Evolutionary conservation across 1,140 invertebrate genomes (phyloP).

Genomic region (Orius insidiosus): DNA sequence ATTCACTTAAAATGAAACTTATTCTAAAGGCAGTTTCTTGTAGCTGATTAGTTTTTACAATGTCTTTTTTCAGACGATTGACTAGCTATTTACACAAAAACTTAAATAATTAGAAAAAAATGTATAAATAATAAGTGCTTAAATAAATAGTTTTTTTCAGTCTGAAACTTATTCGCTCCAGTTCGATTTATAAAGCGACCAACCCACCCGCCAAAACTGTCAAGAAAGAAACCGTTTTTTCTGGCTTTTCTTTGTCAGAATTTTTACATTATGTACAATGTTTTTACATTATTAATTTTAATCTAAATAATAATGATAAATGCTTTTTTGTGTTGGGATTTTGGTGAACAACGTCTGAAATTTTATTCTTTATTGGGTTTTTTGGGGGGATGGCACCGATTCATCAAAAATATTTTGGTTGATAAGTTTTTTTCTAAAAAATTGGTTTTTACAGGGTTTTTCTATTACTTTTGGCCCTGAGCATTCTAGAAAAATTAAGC

Average conservation of each 20-base stretch:
- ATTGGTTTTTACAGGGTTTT: too few species aligned
- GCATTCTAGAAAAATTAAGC: too few species aligned
- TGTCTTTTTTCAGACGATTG: slow-evolving; percentile 2
- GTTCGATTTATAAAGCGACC: neutral
- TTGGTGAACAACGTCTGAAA: too few species aligned
- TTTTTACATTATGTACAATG: neutral
- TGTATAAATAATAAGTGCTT: neutral
- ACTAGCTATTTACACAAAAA: slow-evolving; percentile 13
- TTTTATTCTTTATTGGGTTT: too few species aligned
- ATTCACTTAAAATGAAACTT: too few species aligned
- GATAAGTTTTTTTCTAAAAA: too few species aligned
- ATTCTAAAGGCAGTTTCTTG: slow-evolving; percentile 9
- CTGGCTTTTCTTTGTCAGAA: neutral
- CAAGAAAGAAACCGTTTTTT: slow-evolving; percentile 1
- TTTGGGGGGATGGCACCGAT: too few species aligned
- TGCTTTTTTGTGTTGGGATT: too few species aligned
- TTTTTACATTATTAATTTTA: slow-evolving; percentile 1
- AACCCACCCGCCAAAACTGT: neutral
- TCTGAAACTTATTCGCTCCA: neutral
- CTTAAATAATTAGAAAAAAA: neutral
- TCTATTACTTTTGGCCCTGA: too few species aligned
- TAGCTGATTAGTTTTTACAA: slow-evolving; percentile 7
- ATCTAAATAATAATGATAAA: too few species aligned
- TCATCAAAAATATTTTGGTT: too few species aligned
- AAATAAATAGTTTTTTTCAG: neutral